Conservation (phyloP, 2,797 vertebrate genomes). For the Petrocephalus schoutedeni region DNA sequence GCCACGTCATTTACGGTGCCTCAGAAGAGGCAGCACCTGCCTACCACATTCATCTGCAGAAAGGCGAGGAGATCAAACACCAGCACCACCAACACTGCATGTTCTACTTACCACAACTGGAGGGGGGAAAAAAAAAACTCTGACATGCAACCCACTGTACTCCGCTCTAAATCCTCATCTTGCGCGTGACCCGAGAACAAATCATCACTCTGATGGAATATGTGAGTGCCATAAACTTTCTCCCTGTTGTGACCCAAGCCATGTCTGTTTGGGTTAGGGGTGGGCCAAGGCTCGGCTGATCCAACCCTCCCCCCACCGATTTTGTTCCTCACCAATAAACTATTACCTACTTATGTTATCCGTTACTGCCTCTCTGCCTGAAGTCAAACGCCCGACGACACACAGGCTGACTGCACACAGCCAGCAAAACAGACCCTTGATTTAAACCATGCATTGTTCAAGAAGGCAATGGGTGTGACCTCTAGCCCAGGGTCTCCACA, state of each 20-base stretch:
- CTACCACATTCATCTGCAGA: not conserved
- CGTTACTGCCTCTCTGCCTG: not conserved
- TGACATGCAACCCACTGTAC: not conserved
- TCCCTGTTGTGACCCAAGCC: not conserved
- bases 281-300: not conserved
- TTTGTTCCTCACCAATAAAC: not conserved
- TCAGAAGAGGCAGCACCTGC: not conserved
- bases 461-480: not conserved
- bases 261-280: not conserved
- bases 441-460: constrained; percentile 2
- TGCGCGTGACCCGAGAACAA: not conserved
- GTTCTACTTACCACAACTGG: not conserved
- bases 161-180: not conserved
- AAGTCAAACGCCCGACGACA: not conserved
- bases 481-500: not conserved
- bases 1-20: constrained; percentile 47
- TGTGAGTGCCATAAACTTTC: not conserved
- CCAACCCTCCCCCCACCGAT: not conserved
- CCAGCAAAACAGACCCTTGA: not conserved
- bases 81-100: not conserved
- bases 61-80: not conserved
- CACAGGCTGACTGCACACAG: not conserved
- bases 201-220: not conserved
- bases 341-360: not conserved
- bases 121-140: not conserved